Evolutionary conservation across 1,140 invertebrate genomes (phyloP), one percentile per base, ranked within the genome.

Genomic region (Manduca sexta): DNA sequence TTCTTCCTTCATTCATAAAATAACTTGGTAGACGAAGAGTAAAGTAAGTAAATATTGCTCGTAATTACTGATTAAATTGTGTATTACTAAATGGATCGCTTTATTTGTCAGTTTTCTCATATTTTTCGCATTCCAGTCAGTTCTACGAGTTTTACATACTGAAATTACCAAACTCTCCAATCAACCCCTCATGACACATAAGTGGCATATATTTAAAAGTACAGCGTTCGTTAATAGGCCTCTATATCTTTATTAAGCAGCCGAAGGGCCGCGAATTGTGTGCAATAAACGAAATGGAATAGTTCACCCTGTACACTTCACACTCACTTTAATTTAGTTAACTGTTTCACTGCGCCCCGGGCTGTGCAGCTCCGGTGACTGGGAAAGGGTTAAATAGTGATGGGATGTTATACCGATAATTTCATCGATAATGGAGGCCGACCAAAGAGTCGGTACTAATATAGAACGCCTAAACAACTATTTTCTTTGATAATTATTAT

Each of bases 271-370:
- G 56, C 45, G 72, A 79, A 74, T 73, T 74, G 72, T 72, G 69
- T 63, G 75, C 78, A 82, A 84, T 84, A 82, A 84, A 84, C 70
- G 78, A 75, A 81, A 82, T 82, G 81, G 75, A 80, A 84, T 84
- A 82, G 81, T 84, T 79, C 82, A 74, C 81, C 78, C 78, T 82
- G 76, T 71, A 78, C 74, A 78, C 69, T 80, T 82, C 81, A 76
- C 81, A 84, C 76, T 84, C 76, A 77, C 69, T 84, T 82, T 82
- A 84, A 82, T 84, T 84, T 84, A 79, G 78, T 84, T 84, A 82
- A 84, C 76, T 74, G 80, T 82, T 72, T 61, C 69, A 71, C 60
- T 69, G 74, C 74, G 75, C 76, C 74, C 65, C 61, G 68, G 54
- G 78, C 74, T 44, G 54, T 77, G 74, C 76, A 73, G 56, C 63